Evolutionary conservation across 2,797 vertebrate genomes (phyloP), one percentile per base, ranked within the genome.

Genomic region (Enteromius afrohamiltoni): DNA sequence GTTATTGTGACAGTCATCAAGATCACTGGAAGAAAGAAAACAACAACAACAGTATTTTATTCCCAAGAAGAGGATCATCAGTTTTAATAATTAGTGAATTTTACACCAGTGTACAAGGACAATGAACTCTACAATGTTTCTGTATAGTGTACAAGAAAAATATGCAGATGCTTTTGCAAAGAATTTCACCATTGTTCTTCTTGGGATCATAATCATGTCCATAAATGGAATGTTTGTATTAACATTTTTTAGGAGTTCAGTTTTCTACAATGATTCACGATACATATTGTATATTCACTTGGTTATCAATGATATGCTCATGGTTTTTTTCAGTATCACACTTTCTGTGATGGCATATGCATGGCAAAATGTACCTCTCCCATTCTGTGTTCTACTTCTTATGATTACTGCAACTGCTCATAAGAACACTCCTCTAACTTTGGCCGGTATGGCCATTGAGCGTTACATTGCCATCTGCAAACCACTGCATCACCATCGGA

Each of bases 261-360:
- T 79, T 42, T 87, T 87, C 78, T 85, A 86, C 23, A 79, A 40
- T 79, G 83, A 94, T 75, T 92, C 94, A 2, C 93, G 94, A 1
- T 95, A 94, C 73, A 93, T 95, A 65, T 90, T 95, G 8, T 94
- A 95, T 37, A 77, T 93, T 40, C 91, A 94, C 84, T 87, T 95
- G 86, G 93, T 95, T 51, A 16, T 93, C 16, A 94, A 93, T 17
- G 93, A 95, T 53, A 93, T 91, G 82, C 91, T 94, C 77, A 90
- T 93, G 84, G 88, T 95, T 40, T 91, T 85, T 2, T 31, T 86
- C 1, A 82, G 87, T n/a, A n/a, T n/a, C n/a, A n/a, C n/a, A n/a
- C n/a, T n/a, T n/a, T n/a, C n/a, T 73, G 75, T 94, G 47, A 31
- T 89, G 0, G 90, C 87, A 47, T 93, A 94, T 88, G 83, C 58